Percentiles rank a stretch among this genome's conserved stretches.
Conservation (phyloP, 2,888 invertebrate genomes). For the Epinotia brunnichana region DNA sequence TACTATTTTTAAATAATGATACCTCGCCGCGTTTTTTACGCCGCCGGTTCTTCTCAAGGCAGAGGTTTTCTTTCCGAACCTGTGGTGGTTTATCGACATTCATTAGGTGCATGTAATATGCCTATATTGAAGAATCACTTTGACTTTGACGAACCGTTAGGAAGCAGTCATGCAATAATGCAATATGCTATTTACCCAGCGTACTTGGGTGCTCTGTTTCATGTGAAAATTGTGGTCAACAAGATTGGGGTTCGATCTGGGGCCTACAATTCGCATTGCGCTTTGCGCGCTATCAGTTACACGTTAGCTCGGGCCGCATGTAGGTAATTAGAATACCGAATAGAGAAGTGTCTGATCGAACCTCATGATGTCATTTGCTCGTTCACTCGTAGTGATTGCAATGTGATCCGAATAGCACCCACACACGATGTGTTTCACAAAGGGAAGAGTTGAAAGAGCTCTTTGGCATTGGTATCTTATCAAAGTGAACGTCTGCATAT, state of each 20-base stretch:
- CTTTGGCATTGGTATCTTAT: background rate
- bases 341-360: background rate
- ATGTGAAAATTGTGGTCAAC: background rate
- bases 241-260: background rate
- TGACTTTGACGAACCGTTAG: background rate
- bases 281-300: background rate
- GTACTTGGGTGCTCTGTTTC: background rate
- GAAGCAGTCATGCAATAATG: too few species aligned
- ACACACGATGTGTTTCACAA: background rate
- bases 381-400: too few species aligned
- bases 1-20: too few species aligned
- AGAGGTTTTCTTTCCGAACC: too few species aligned
- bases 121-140: too few species aligned
- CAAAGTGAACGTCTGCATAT: background rate
- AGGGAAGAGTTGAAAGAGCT: background rate
- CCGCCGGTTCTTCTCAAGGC: too few species aligned
- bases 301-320: background rate
- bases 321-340: background rate
- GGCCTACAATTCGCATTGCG: background rate
- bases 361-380: too few species aligned
- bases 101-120: too few species aligned
- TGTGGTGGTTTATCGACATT: too few species aligned
- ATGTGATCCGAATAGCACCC: background rate
- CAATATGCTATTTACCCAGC: background rate
- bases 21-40: too few species aligned